These are phyloP conservation scores for Aurelia sp. DNA, from an alignment of 30 jellyfish, hydroid and myxozoan species.

Conservation along the genomic window DNA sequence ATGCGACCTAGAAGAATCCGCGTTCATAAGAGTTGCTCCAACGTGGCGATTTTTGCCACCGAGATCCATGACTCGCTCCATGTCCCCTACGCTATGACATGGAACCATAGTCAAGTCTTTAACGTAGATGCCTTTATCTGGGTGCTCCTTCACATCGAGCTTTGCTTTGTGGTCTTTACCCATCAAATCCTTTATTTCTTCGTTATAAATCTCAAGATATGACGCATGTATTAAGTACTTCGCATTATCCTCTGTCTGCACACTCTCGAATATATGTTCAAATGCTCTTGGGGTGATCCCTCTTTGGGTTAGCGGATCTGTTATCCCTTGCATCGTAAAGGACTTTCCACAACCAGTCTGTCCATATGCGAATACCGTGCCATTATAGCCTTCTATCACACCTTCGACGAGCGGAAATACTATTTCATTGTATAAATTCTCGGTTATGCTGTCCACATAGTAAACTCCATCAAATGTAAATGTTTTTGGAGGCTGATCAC, in stretches of 20 bases:
- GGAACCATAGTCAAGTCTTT: conserved; percentile 89
- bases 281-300: conserved; percentile 98
- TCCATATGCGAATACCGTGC: conserved; percentile 97
- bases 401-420: conserved; percentile 97
- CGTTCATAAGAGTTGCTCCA: conserved; percentile 99
- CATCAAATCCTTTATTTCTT: conserved; percentile 90
- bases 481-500: conserved; percentile 87
- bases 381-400: conserved; percentile 95
- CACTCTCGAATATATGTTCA: conserved; percentile 97
- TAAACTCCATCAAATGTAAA: conserved; percentile 97
- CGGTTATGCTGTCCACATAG: conserved; percentile 89
- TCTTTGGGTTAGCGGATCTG: conserved; percentile 98
- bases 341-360: conserved; percentile 99
- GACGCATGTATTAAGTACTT: conserved; percentile 93
- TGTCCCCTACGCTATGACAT: conserved; percentile 87
- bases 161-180: conserved; percentile 83
- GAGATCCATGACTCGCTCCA: conserved; percentile 96
- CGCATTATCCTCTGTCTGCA: conserved; percentile 92
- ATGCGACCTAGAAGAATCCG: conserved; percentile 98
- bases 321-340: conserved; percentile 96
- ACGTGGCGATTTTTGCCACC: conserved; percentile 93
- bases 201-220: conserved; percentile 93
- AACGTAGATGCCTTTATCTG: conserved; percentile 94
- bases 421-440: conserved; percentile 89
- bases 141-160: conserved; percentile 95